Evolutionary conservation across 2,113 vertebrate genomes (phyloP).

Genomic region (Stictonetta naevosa): DNA sequence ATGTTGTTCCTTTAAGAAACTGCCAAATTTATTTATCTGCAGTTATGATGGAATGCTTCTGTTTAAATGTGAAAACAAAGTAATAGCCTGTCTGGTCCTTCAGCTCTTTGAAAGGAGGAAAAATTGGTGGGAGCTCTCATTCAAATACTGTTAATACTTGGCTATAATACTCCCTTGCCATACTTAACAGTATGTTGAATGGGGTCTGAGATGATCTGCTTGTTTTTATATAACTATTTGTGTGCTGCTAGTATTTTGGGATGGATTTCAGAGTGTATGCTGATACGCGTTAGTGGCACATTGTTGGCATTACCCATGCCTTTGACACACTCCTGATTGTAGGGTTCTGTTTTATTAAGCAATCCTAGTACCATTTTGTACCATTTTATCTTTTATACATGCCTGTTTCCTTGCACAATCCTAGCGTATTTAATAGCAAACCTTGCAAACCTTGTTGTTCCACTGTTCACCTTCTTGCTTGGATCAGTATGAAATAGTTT

Average conservation of each 20-base stretch:
- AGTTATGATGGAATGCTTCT: background rate
- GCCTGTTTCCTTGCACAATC: background rate
- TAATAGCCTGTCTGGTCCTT: background rate
- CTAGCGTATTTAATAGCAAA: background rate
- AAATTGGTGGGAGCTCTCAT: background rate
- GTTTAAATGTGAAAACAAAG: background rate
- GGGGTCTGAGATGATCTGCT: background rate
- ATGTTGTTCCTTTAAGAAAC: background rate
- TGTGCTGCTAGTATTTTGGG: background rate
- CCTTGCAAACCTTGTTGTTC: background rate
- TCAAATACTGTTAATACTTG: background rate
- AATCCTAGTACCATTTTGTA: accelerated
- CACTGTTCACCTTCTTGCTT: background rate
- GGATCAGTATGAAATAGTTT: background rate
- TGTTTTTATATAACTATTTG: background rate
- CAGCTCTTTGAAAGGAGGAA: background rate
- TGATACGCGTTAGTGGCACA: background rate
- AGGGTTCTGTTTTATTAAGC: background rate
- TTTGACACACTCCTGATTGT: background rate
- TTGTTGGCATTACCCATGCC: background rate
- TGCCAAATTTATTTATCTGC: background rate
- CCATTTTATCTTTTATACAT: background rate
- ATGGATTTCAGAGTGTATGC: background rate
- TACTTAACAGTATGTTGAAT: background rate
- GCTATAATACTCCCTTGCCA: background rate